These are phyloP conservation scores for Paramisgurnus dabryanus DNA, from an alignment of 2,113 vertebrate species.

Conservation along the genomic window DNA sequence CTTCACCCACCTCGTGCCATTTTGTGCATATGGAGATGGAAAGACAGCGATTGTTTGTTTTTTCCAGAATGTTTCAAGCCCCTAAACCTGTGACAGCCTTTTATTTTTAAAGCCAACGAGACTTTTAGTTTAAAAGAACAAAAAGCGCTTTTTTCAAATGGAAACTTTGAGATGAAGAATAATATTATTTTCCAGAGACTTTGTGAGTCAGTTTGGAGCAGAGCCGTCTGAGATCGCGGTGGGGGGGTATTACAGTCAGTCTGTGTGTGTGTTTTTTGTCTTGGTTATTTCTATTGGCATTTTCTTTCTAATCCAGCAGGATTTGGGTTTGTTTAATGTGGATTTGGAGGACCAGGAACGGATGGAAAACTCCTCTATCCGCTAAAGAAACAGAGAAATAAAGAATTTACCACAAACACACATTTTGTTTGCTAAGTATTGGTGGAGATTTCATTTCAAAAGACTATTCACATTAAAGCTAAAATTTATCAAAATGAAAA, in stretches of 20 bases:
- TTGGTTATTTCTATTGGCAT: slow-evolving; percentile 59
- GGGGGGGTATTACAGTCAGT: slow-evolving; percentile 31
- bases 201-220: slow-evolving; percentile 45
- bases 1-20: not conserved
- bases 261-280: slow-evolving; percentile 49
- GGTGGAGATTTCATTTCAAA: not conserved
- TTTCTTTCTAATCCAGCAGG: slow-evolving; percentile 57
- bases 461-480: not conserved
- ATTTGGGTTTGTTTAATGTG: slow-evolving; percentile 61
- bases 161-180: slow-evolving; percentile 46
- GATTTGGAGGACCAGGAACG: slow-evolving; percentile 48
- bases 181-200: slow-evolving; percentile 53
- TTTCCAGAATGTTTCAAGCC: not conserved
- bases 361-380: slow-evolving; percentile 50
- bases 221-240: not conserved
- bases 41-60: not conserved
- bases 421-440: slow-evolving; percentile 38
- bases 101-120: slow-evolving; percentile 1
- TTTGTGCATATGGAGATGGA: not conserved
- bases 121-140: slow-evolving; percentile 17
- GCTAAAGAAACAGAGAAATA: slow-evolving; percentile 48
- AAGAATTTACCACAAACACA: slow-evolving; percentile 41
- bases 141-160: slow-evolving; percentile 23
- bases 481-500: too few species aligned
- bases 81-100: not conserved